These are phyloP conservation scores for Drosophila rhopaloa DNA, from an alignment of 1,140 invertebrate species.

Conservation along the genomic window DNA sequence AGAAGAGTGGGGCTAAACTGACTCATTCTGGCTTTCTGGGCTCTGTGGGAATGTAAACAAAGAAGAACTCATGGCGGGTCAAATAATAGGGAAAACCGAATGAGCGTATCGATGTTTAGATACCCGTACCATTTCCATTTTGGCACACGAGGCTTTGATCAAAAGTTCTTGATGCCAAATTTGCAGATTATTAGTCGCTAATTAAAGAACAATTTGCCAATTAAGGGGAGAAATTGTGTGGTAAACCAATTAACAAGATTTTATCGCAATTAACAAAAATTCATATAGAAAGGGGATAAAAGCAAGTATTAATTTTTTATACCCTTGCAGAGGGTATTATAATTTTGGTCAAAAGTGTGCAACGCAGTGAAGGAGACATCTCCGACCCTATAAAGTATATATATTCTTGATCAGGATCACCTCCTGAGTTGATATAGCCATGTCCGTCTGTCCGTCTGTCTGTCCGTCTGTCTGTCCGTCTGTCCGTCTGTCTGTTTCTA, in stretches of 20 bases:
- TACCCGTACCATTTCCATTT: background rate
- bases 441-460: too few species aligned
- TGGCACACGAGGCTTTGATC: background rate
- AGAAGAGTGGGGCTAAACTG: constrained; percentile 26
- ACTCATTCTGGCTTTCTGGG: constrained; percentile 6
- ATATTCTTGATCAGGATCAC: too few species aligned
- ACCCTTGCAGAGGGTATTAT: too few species aligned
- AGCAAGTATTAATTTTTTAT: too few species aligned
- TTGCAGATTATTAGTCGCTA: constrained; percentile 14
- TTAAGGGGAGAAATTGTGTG: background rate
- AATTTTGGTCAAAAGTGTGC: too few species aligned
- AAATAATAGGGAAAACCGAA: background rate
- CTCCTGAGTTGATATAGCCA: too few species aligned
- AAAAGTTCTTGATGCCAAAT: background rate
- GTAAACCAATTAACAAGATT: background rate
- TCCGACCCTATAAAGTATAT: too few species aligned
- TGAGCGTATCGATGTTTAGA: constrained; percentile 2
- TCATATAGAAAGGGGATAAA: too few species aligned
- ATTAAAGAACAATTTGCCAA: background rate
- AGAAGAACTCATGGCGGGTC: background rate
- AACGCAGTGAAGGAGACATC: too few species aligned
- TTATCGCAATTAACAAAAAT: too few species aligned
- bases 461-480: too few species aligned
- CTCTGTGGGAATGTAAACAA: constrained; percentile 36
- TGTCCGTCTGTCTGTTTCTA: too few species aligned